Percentiles rank a stretch among this genome's conserved stretches.
phyloP scores from a whole-genome alignment of 1,140 invertebrate species.

The Scylla paramamosain region DNA sequence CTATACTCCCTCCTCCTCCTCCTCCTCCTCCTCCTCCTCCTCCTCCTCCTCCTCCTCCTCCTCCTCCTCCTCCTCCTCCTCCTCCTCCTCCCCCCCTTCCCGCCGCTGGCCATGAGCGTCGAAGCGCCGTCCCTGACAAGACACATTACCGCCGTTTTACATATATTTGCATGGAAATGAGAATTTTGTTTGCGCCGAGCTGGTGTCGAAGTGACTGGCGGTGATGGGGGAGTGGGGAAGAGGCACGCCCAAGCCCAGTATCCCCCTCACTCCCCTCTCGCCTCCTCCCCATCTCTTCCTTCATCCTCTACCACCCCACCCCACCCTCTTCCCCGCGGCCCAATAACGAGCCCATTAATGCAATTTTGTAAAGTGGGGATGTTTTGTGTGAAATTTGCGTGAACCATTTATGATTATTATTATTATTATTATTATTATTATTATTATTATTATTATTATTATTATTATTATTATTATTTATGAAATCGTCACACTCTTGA shows the following conservation, averaged over 20 bases:
- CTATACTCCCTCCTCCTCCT: not conserved
- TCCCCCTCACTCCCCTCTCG: too few relatives aligned
- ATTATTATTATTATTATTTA: too few relatives aligned
- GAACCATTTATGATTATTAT: too few relatives aligned
- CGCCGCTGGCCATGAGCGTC: not conserved
- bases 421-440: too few relatives aligned
- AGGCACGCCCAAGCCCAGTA: not conserved
- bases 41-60: not conserved
- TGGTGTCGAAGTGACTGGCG: conserved; percentile 24
- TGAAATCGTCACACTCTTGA: too few relatives aligned
- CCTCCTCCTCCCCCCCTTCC: not conserved
- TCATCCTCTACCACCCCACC: not conserved
- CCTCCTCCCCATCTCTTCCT: not conserved
- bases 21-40: not conserved
- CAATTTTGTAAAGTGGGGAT: too few relatives aligned
- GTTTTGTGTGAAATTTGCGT: too few relatives aligned
- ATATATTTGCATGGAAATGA: conserved; percentile 53
- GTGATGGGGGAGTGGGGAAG: not conserved
- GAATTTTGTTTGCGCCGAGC: conserved; percentile 14
- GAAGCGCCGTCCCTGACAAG: not conserved
- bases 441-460: too few relatives aligned
- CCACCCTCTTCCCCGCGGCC: not conserved
- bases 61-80: too few relatives aligned
- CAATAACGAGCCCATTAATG: too few relatives aligned
- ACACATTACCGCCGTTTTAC: conserved; percentile 17